Percentiles rank a stretch among this genome's conserved stretches.
Conservation (phyloP, 1,140 invertebrate species). For the Manduca sexta region DNA sequence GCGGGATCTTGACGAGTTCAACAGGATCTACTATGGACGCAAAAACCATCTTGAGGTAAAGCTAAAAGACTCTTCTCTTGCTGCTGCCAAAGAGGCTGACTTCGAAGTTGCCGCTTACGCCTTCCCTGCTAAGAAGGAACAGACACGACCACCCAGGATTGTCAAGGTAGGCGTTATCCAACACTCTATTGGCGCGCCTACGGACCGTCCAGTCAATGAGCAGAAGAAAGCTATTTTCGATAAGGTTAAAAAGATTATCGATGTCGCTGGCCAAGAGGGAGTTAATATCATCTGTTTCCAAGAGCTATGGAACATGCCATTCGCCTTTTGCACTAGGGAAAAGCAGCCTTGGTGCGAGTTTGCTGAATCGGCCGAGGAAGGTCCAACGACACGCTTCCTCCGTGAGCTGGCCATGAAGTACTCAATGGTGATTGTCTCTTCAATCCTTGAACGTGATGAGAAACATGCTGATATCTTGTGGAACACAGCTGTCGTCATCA, state of each 20-base stretch:
- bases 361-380: conserved; percentile 92
- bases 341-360: conserved; percentile 98
- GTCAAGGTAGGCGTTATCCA: conserved; percentile 94
- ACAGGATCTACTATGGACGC: conserved; percentile 85
- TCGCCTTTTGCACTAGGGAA: conserved; percentile 98
- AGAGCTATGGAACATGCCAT: conserved; percentile 99
- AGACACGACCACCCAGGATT: conserved; percentile 81
- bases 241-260: conserved; percentile 86
- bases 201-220: conserved; percentile 82
- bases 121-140: conserved; percentile 78
- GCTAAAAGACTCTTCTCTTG: conserved; percentile 50
- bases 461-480: conserved; percentile 92
- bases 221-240: conserved; percentile 89
- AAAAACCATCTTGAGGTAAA: conserved; percentile 47
- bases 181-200: conserved; percentile 87
- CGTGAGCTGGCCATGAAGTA: conserved; percentile 87
- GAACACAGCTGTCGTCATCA: conserved; percentile 97
- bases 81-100: conserved; percentile 69
- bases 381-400: conserved; percentile 90
- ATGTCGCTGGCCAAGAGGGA: conserved; percentile 84
- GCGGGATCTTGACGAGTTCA: conserved; percentile 81
- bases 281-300: conserved; percentile 97
- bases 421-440: conserved; percentile 96
- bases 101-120: conserved; percentile 88
- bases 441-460: conserved; percentile 95